Conservation (phyloP, 2,113 vertebrate species). For the Microtus montanus region DNA sequence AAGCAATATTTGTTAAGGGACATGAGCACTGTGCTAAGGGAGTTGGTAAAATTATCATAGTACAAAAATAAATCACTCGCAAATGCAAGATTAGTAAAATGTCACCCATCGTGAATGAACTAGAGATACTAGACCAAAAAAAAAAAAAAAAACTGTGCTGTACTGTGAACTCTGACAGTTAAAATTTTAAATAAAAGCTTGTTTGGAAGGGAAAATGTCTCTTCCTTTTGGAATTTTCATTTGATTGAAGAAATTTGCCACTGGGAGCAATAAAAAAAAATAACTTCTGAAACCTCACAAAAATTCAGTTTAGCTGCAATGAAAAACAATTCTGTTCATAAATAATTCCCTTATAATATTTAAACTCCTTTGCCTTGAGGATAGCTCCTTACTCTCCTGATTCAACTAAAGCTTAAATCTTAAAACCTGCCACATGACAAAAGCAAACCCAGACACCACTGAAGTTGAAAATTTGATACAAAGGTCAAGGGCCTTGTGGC, state of each 20-base stretch:
- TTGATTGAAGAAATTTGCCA: background rate
- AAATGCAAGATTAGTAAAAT: conserved; percentile 24
- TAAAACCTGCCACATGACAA: background rate
- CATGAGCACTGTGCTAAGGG: background rate
- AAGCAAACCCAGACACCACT: conserved; percentile 26
- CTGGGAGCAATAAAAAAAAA: background rate
- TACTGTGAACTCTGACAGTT: background rate
- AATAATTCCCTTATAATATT: conserved; percentile 30
- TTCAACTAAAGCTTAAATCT: conserved; percentile 66
- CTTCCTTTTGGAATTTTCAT: conserved; percentile 15
- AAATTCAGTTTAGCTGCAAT: conserved; percentile 23
- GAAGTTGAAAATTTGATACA: conserved; percentile 54
- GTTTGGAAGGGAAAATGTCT: conserved; percentile 28
- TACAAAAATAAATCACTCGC: conserved; percentile 3
- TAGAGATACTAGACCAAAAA: background rate
- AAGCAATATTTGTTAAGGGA: background rate
- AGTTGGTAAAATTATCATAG: conserved; percentile 6
- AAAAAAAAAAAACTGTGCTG: background rate
- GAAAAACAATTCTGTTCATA: conserved; percentile 52
- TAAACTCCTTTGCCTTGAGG: conserved; percentile 34
- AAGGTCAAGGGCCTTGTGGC: conserved; percentile 26
- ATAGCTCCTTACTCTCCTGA: conserved; percentile 37
- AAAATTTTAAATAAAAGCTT: background rate
- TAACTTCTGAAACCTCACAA: background rate
- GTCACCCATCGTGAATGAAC: background rate